Evolutionary conservation across 1,140 invertebrate genomes (phyloP).

Genomic region (Idris sp.): DNA sequence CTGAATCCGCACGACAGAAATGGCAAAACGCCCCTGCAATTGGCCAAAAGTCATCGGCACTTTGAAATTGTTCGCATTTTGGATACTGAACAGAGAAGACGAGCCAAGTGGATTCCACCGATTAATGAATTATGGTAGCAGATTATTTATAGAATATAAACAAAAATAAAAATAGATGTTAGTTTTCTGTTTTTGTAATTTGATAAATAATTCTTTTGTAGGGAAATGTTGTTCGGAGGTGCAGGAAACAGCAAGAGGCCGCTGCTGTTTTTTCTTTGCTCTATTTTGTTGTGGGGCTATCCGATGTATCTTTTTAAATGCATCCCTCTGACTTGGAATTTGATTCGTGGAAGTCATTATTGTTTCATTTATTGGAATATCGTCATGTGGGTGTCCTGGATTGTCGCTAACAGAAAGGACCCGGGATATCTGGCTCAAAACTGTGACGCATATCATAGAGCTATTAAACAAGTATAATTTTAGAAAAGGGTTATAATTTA

Average conservation of each 20-base stretch:
- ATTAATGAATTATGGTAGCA: constrained; percentile 91
- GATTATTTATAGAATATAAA: no score
- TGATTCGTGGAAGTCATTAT: constrained; percentile 89
- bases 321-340: constrained; percentile 93
- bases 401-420: constrained; percentile 91
- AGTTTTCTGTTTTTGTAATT: not conserved
- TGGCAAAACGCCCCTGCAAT: constrained; percentile 91
- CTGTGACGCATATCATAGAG: constrained; percentile 91
- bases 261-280: constrained; percentile 89
- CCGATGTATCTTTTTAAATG: constrained; percentile 95
- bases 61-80: constrained; percentile 89
- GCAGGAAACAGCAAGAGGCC: constrained; percentile 93
- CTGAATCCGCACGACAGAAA: constrained; percentile 92
- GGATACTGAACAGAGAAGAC: constrained; percentile 87
- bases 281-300: constrained; percentile 92
- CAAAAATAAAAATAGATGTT: no score
- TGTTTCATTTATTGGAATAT: constrained; percentile 93
- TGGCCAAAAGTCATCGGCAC: constrained; percentile 92
- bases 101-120: constrained; percentile 90
- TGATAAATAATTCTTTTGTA: constrained; percentile 56
- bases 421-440: constrained; percentile 93
- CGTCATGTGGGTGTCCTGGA: constrained; percentile 94
- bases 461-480: constrained; percentile 88
- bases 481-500: no score
- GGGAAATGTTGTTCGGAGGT: constrained; percentile 91